Conservation (phyloP, 2,888 invertebrate genomes). For the Stenchaetothrips biformis region DNA sequence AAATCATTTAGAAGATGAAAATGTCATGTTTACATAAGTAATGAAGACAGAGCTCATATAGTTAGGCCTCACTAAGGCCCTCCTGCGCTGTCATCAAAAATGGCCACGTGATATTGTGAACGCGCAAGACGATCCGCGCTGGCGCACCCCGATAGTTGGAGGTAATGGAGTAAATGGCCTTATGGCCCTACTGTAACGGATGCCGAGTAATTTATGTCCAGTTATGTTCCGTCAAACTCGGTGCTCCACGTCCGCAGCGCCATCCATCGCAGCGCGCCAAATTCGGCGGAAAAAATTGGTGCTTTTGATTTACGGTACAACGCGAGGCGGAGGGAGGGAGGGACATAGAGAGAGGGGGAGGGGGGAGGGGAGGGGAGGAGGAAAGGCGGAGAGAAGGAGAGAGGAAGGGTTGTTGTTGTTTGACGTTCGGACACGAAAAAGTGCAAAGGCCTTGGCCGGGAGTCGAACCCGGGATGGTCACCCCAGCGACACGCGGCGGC, state of each 20-base stretch:
- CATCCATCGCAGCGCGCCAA: not conserved
- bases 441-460: too few species aligned
- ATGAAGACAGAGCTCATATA: too few species aligned
- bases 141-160: not conserved
- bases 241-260: not conserved
- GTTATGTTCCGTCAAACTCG: conserved; percentile 14
- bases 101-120: too few species aligned
- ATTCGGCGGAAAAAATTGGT: conserved; percentile 16
- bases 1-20: too few species aligned
- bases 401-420: not conserved
- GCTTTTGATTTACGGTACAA: conserved; percentile 16
- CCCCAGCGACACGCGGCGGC: too few species aligned
- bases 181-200: not conserved
- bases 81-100: too few species aligned
- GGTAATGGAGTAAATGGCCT: conserved; percentile 12
- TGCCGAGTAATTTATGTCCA: conserved; percentile 17
- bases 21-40: too few species aligned
- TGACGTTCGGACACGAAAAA: too few species aligned
- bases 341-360: not conserved
- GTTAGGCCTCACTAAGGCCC: too few species aligned
- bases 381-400: not conserved
- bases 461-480: too few species aligned
- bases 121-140: not conserved
- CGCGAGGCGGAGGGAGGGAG: not conserved
- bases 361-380: not conserved